Evolutionary conservation across 2,888 invertebrate genomes (phyloP).

Genomic region (Synergus laeviventris): DNA sequence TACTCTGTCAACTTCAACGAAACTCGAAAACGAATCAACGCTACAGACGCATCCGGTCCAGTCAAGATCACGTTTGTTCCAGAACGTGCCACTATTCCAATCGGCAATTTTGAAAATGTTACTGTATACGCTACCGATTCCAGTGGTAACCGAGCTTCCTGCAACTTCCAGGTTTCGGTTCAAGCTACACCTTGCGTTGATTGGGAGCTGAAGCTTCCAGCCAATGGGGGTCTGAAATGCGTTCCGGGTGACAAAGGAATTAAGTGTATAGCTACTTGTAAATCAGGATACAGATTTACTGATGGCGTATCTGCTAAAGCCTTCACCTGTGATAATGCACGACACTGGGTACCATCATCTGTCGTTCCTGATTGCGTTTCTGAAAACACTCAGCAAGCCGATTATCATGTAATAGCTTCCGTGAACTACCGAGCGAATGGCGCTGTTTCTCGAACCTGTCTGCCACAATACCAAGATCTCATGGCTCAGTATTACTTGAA

Average conservation of each 20-base stretch:
- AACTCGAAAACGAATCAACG: conserved; percentile 88
- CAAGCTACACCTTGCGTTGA: conserved; percentile 96
- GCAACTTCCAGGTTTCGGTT: conserved; percentile 95
- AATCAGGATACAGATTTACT: conserved; percentile 91
- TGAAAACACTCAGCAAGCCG: conserved; percentile 96
- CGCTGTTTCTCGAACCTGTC: conserved; percentile 89
- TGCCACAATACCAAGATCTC: conserved; percentile 90
- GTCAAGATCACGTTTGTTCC: conserved; percentile 86
- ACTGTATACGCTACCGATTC: conserved; percentile 93
- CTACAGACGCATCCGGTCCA: conserved; percentile 92
- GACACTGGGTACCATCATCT: conserved; percentile 90
- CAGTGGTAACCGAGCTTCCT: conserved; percentile 91
- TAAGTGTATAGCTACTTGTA: conserved; percentile 93
- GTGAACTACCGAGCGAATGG: conserved; percentile 93
- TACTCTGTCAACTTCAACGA: conserved; percentile 95
- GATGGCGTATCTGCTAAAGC: conserved; percentile 93
- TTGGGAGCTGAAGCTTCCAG: conserved; percentile 94
- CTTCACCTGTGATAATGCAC: conserved; percentile 88
- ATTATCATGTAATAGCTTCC: conserved; percentile 92
- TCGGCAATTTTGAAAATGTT: conserved; percentile 93
- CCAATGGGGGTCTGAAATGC: conserved; percentile 92
- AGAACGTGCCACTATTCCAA: conserved; percentile 89
- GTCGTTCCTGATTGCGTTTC: conserved; percentile 97
- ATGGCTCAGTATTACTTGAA: conserved; percentile 88
- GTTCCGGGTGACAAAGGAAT: conserved; percentile 88